Percentiles rank a stretch among this genome's conserved stretches.
Evolutionary conservation across 2,113 vertebrate species (phyloP).

Genomic region (Pollachius pollachius): DNA sequence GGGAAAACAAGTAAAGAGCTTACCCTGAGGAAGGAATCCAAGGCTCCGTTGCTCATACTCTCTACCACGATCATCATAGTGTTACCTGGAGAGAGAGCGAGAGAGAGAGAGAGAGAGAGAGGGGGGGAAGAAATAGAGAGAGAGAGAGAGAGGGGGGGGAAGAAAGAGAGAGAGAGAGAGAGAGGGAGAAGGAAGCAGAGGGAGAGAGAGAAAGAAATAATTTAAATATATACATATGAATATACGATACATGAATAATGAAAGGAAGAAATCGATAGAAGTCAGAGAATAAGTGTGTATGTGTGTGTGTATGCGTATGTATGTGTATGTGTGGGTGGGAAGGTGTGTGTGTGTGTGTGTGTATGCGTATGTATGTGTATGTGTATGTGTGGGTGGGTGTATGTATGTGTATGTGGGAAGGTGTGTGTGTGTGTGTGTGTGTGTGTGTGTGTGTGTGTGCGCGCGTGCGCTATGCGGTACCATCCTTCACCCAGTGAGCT

Average conservation of each 20-base stretch:
- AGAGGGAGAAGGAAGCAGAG: constrained; percentile 2
- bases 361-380: too few relatives aligned
- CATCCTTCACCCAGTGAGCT: constrained; percentile 62
- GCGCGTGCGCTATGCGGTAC: constrained; percentile 41
- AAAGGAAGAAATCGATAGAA: too few relatives aligned
- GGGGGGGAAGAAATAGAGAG: constrained; percentile 5
- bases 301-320: too few relatives aligned
- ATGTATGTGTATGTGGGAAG: too few relatives aligned
- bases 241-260: too few relatives aligned
- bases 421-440: too few relatives aligned
- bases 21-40: constrained; percentile 92
- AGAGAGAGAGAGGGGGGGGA: background rate
- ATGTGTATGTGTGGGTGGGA: too few relatives aligned
- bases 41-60: constrained; percentile 84
- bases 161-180: constrained; percentile 38
- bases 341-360: too few relatives aligned
- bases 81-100: constrained; percentile 75
- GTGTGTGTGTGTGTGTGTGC: background rate
- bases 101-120: background rate
- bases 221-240: too few relatives aligned
- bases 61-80: constrained; percentile 94
- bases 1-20: constrained; percentile 36
- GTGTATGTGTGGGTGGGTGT: too few relatives aligned
- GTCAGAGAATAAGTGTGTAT: too few relatives aligned
- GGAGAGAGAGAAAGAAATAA: constrained; percentile 34